Base-by-base conservation (phyloP, 2,113 vertebrate genomes). In the Apeltes quadracus region DNA sequence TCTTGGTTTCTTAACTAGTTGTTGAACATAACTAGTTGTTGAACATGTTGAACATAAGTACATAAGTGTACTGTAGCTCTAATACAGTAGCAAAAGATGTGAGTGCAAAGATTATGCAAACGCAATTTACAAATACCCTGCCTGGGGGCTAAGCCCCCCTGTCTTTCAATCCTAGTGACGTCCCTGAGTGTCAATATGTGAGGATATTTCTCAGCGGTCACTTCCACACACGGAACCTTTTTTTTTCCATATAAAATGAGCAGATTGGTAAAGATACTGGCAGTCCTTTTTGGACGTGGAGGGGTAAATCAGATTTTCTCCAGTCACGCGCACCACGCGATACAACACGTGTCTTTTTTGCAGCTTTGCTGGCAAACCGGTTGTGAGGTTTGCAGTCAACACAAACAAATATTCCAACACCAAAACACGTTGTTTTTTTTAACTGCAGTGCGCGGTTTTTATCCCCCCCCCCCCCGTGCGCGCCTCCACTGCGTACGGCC, bases 381-480 rank as follows among this genome's bases (percentile, higher is more conserved):
- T 34, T 34, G 32, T 34, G 32, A 34, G 7, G 46, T 48, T 48
- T 44, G 16, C 1, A 20, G 18, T 46, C 18, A 46, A 46, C 44
- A 46, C 16, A 46, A 44, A 46, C 18, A 7, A n/a, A 39, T 13
- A 38, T 44, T 44, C 61, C 32, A 53, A 36, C 56, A 7, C 12
- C 41, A 39, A 61, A 56, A 23, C 3, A 36, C 18, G 36, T 23
- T 9, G 12, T 46, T 64, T 9, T 29, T 38, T 23, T 39, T 51
- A 15, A 13, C 70, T 59, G 75, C 69, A 64, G 54, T 68, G 63
- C n/a, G 65, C 51, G 46, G 4, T 64, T 61, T 48, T 34, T 61
- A 43, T 81, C 67, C 68, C 73, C 75, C 63, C 11, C 34, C 61
- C 48, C 67, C 78, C 72, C 77, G 68, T 13, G 69, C 79, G 55